Conservation (phyloP, 2,888 invertebrate species). For the Merodon equestris region DNA sequence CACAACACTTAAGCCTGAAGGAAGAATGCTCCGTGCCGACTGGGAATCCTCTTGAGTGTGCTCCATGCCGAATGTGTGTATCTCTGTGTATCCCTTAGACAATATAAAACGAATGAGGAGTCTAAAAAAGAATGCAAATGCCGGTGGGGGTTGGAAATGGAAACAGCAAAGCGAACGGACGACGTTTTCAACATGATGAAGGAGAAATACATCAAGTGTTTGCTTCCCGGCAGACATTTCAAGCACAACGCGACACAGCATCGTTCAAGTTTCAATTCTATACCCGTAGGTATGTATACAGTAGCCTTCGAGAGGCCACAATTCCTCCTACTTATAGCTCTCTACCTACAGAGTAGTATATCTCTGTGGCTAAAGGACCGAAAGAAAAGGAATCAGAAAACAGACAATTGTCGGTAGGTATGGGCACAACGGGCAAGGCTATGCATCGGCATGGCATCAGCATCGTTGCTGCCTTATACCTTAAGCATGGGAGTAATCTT, state of each 20-base stretch:
- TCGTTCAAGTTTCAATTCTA: conserved; percentile 39
- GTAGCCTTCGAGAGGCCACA: conserved; percentile 6
- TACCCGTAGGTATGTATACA: background rate
- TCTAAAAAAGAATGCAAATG: background rate
- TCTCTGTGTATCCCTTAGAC: conserved; percentile 15
- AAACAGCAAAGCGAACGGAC: background rate
- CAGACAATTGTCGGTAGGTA: too few species aligned
- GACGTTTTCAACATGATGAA: conserved; percentile 43
- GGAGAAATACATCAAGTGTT: conserved; percentile 59
- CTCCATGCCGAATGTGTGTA: conserved; percentile 10
- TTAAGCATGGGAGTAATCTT: conserved; percentile 47
- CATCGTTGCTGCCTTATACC: conserved; percentile 14
- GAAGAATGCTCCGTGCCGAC: background rate
- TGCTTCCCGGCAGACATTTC: conserved; percentile 35
- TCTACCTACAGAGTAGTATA: too few species aligned
- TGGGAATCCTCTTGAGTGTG: background rate
- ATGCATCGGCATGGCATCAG: background rate
- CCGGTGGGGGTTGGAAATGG: background rate
- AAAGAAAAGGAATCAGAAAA: too few species aligned
- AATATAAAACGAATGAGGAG: conserved; percentile 27
- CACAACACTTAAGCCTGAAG: conserved; percentile 20
- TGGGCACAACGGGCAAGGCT: too few species aligned
- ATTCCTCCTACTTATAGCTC: background rate
- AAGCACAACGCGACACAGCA: conserved; percentile 9
- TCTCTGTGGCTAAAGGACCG: background rate